Conservation (phyloP, 2,113 vertebrate genomes). For the Dendropsophus ebraccatus region DNA sequence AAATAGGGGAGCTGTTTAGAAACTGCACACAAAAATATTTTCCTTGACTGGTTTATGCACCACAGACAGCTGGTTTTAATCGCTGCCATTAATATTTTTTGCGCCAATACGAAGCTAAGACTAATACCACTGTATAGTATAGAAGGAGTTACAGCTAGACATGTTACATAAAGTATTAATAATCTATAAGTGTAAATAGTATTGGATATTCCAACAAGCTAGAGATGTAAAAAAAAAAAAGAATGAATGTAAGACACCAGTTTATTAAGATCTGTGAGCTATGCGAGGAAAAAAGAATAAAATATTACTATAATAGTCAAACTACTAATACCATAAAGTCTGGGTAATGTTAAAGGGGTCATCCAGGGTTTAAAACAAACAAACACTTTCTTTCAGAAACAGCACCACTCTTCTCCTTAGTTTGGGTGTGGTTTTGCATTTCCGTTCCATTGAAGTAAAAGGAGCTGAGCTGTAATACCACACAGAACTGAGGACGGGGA, state of each 20-base stretch:
- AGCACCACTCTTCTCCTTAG: too few species aligned
- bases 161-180: slow-evolving; percentile 51
- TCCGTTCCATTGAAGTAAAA: too few species aligned
- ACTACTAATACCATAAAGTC: background rate
- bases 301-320: background rate
- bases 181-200: slow-evolving; percentile 10
- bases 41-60: background rate
- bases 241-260: slow-evolving; percentile 24
- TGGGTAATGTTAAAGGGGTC: too few species aligned
- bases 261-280: background rate
- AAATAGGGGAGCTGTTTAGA: background rate
- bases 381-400: too few species aligned
- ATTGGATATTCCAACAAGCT: background rate
- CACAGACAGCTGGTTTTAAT: background rate
- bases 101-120: background rate
- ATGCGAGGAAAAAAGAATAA: background rate
- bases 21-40: background rate
- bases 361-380: too few species aligned
- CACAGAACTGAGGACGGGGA: too few species aligned
- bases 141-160: background rate
- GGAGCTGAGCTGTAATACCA: too few species aligned
- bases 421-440: too few species aligned
- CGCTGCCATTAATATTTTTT: background rate
- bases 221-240: background rate
- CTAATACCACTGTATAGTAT: background rate